Percentiles rank a stretch among this genome's conserved stretches.
Conservation (phyloP, 2,888 invertebrate species). For the Zaprionus obscuricornis region DNA sequence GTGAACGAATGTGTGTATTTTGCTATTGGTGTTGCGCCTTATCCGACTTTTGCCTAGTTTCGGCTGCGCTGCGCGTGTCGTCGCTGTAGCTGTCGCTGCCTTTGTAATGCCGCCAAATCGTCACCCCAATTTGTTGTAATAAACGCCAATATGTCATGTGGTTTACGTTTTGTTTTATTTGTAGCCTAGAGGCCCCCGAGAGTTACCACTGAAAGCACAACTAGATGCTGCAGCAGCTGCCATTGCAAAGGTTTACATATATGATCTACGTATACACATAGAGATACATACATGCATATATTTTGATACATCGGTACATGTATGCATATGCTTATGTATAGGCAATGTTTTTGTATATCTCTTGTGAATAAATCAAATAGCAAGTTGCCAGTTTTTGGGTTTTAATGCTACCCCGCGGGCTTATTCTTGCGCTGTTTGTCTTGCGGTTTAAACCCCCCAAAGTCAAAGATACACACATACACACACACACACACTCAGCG, state of each 20-base stretch:
- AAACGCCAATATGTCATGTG: slow-evolving; percentile 79
- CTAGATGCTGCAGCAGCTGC: slow-evolving; percentile 22
- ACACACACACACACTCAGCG: background rate
- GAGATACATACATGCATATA: slow-evolving; percentile 6
- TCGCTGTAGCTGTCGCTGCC: slow-evolving; percentile 18
- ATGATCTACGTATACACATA: background rate
- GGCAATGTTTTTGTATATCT: slow-evolving; percentile 49
- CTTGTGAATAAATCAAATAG: slow-evolving; percentile 70
- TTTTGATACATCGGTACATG: background rate
- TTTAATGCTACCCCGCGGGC: slow-evolving; percentile 59
- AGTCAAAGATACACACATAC: slow-evolving; percentile 30
- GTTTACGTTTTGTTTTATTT: slow-evolving; percentile 60
- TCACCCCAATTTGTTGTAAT: slow-evolving; percentile 79
- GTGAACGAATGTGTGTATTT: slow-evolving; percentile 11
- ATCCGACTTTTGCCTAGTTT: slow-evolving; percentile 63
- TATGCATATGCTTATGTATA: slow-evolving; percentile 10
- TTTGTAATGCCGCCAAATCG: slow-evolving; percentile 71
- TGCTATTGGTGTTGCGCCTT: slow-evolving; percentile 45
- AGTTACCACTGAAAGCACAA: slow-evolving; percentile 7
- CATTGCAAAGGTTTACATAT: too few species aligned
- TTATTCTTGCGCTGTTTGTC: slow-evolving; percentile 51
- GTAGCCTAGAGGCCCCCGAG: slow-evolving; percentile 27
- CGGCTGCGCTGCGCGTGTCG: too few species aligned
- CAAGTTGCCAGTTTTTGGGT: slow-evolving; percentile 55
- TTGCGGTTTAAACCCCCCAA: slow-evolving; percentile 52